These are phyloP conservation scores for Melitaea athalia DNA, from an alignment of 2,888 invertebrate species.

Conservation along the genomic window DNA sequence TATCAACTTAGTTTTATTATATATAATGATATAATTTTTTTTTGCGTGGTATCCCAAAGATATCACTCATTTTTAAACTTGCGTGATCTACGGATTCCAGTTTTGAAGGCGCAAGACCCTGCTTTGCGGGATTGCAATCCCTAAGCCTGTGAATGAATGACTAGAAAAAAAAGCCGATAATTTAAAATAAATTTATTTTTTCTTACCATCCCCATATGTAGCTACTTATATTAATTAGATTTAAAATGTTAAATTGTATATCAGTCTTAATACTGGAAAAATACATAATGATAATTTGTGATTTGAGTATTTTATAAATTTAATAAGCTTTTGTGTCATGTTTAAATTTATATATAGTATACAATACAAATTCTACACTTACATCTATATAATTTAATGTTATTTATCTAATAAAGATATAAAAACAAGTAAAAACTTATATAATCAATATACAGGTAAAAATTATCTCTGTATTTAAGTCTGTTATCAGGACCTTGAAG, in stretches of 20 bases:
- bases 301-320: slow-evolving; percentile 21
- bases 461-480: background rate
- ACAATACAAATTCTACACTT: background rate
- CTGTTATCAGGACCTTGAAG: slow-evolving; percentile 18
- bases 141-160: background rate
- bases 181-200: slow-evolving; percentile 19
- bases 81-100: too few relatives aligned
- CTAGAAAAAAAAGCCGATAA: background rate
- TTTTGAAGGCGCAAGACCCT: too few relatives aligned
- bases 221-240: slow-evolving; percentile 1
- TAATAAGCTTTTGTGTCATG: background rate
- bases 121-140: too few relatives aligned
- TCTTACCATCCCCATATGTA: slow-evolving; percentile 19
- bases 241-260: slow-evolving; percentile 14
- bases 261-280: slow-evolving; percentile 26
- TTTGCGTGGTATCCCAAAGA: too few relatives aligned
- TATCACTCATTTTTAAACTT: too few relatives aligned
- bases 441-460: slow-evolving; percentile 9
- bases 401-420: background rate
- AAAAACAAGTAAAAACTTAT: slow-evolving; percentile 6
- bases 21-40: too few relatives aligned
- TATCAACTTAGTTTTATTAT: too few relatives aligned
- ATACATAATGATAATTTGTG: slow-evolving; percentile 3
- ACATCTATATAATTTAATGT: background rate
- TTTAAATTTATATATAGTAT: background rate